Base-by-base conservation (phyloP, 2,888 invertebrate species). In the Endomychus coccineus region DNA sequence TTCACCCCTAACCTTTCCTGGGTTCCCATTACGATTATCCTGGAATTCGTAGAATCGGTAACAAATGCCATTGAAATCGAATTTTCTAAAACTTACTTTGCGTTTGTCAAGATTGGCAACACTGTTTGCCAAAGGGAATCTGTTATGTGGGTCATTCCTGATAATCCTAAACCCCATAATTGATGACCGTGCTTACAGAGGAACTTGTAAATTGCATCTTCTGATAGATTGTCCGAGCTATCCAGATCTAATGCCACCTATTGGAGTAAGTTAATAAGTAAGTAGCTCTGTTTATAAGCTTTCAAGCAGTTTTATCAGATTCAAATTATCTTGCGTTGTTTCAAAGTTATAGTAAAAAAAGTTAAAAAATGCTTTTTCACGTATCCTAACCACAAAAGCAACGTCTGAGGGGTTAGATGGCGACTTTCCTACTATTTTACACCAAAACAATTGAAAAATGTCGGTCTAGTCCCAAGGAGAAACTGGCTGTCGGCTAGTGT, bases 81-180 rank as follows among this genome's bases (percentile, higher is more conserved):
- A 6, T 19, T 7, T 7, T 7, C 10, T 25, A 29, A 29, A 19
- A 55, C 71, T 68, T 60, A 96, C 97, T 83, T 91, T 50, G 92
- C 85, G 61, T 95, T 94, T 39, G 80, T 82, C 32, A 99, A 71
- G 45, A 90, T 81, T 1, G 94, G 91, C 47, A 99, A 73, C 45
- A 95, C 86, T 51, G 89, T 86, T 71, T 92, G 89, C 95, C 97
- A 98, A 48, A 99, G 78, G 60, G 94, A 91, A 70, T 99, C 98
- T 1, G 96, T 94, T 52, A 98, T 87, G 62, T 97, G 96, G 0
- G 96, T 87, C 84, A 98, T 97, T 27, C 98, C 95, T 39, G 90
- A 87, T 16, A 96, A 70, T 41, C 82, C 80, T 24, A 96, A 74
- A 0, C 92, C 97, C 67, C 80, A 79, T 39, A 98, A 73, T 64